Evolutionary conservation across 2,797 vertebrate species (phyloP), one percentile per base, ranked within the genome.

Genomic region (Mustela erminea): DNA sequence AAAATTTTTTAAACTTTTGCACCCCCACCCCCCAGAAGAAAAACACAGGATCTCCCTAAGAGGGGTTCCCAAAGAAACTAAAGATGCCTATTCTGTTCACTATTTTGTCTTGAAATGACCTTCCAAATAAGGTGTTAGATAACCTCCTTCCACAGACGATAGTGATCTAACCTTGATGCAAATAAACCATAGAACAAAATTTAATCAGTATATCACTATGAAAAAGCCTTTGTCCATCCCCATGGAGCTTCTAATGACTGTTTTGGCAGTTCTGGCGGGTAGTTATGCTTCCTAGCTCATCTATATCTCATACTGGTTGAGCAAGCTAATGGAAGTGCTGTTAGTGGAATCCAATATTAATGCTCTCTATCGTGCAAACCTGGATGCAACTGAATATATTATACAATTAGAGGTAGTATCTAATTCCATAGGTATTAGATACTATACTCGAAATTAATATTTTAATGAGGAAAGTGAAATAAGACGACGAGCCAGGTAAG

Each of bases 291-390:
- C 97, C 98, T 96, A 97, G 98, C 98, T 98, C 98, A 93, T 98
- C 98, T 96, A 98, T 98, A 98, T 98, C 98, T 98, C 98, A 98
- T 98, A 98, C 97, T 98, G 98, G 98, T 98, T 97, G 97, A 99
- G 96, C 97, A 97, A 97, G 95, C 98, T 98, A 98, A 98, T 98
- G 98, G 98, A 98, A 98, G 94, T 96, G 96, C 97, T 98, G 98
- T 98, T 98, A 98, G 98, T 98, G 95, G 98, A 98, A 99, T 98
- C 98, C 98, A 98, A 97, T 98, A 98, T 98, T 98, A 98, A 99
- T 98, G 98, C 97, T 95, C 97, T 97, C 98, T 96, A 97, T 96
- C 83, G 0, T 93, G 98, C 97, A 98, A 98, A 98, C 98, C 98
- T 98, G 97, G 97, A 98, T 98, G 98, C 98, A 98, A 97, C 97